phyloP scores from a whole-genome alignment of 2,113 vertebrate species.

The Anthoscopus minutus region DNA sequence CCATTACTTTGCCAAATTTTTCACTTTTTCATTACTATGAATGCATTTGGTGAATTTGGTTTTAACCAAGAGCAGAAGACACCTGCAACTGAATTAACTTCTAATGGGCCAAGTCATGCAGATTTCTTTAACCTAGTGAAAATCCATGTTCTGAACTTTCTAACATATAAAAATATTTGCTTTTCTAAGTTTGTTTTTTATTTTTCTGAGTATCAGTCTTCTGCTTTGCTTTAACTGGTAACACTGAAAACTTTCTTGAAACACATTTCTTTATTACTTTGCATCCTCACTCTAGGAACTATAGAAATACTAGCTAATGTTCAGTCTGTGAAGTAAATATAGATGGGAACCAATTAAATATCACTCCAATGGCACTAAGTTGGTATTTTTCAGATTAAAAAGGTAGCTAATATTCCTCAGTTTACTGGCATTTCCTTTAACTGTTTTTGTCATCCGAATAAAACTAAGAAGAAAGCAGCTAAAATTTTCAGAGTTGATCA shows the following conservation, averaged over 20 bases:
- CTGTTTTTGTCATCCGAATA: neutral
- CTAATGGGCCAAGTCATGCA: neutral
- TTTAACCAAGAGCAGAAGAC: neutral
- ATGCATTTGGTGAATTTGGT: accelerated
- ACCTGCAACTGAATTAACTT: neutral
- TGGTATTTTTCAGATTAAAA: neutral
- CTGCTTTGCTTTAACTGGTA: neutral
- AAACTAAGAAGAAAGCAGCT: neutral
- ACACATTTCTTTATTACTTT: neutral
- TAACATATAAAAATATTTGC: neutral
- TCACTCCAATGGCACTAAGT: neutral
- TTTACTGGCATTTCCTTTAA: neutral
- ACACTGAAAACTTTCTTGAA: neutral
- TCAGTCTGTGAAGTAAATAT: neutral
- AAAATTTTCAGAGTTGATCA: neutral
- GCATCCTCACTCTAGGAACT: neutral
- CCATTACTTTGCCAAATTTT: neutral
- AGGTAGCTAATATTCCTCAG: neutral
- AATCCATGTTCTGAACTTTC: neutral
- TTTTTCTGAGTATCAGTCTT: neutral
- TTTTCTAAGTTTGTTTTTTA: neutral
- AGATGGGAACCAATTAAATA: neutral
- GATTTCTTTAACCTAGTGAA: neutral
- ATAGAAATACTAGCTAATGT: neutral
- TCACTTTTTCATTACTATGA: neutral